These are phyloP conservation scores for Anoplolepis gracilipes DNA, from an alignment of 1,140 invertebrate genomes.

Conservation along the genomic window DNA sequence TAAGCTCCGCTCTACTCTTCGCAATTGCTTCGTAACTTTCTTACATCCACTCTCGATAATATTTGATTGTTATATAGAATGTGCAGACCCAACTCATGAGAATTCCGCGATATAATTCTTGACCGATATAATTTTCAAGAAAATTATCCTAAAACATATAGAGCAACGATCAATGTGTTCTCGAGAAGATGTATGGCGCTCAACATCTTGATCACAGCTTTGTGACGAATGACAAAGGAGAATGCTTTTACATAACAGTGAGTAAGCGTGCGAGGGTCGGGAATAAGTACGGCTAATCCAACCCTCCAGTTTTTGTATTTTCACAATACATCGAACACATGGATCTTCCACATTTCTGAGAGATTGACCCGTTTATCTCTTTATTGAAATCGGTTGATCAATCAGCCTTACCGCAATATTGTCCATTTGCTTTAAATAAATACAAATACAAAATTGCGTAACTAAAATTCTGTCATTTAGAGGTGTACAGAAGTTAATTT, in stretches of 20 bases:
- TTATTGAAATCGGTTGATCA: background rate
- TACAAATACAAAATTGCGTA: no score
- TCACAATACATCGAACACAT: slow-evolving; percentile 66
- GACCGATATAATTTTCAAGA: background rate
- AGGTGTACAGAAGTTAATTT: no score
- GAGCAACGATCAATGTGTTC: background rate
- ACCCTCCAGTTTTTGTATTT: slow-evolving; percentile 69
- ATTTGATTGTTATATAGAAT: background rate
- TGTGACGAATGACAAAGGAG: slow-evolving; percentile 74
- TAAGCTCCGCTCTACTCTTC: background rate
- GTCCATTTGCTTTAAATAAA: no score
- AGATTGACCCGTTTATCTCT: background rate
- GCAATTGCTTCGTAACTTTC: slow-evolving; percentile 15
- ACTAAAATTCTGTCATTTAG: no score
- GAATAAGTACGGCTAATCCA: slow-evolving; percentile 68
- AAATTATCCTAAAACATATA: background rate
- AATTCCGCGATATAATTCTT: background rate
- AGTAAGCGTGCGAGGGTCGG: slow-evolving; percentile 62
- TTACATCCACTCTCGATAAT: background rate
- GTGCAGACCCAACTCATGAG: background rate
- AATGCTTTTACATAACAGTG: slow-evolving; percentile 77
- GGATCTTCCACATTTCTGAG: slow-evolving; percentile 59
- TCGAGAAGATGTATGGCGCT: slow-evolving; percentile 53
- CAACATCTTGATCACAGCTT: slow-evolving; percentile 51
- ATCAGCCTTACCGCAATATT: no score